These are phyloP conservation scores for Heliopora coerulea DNA, from an alignment of 92 coral and sea anemone genomes.

Conservation along the genomic window DNA sequence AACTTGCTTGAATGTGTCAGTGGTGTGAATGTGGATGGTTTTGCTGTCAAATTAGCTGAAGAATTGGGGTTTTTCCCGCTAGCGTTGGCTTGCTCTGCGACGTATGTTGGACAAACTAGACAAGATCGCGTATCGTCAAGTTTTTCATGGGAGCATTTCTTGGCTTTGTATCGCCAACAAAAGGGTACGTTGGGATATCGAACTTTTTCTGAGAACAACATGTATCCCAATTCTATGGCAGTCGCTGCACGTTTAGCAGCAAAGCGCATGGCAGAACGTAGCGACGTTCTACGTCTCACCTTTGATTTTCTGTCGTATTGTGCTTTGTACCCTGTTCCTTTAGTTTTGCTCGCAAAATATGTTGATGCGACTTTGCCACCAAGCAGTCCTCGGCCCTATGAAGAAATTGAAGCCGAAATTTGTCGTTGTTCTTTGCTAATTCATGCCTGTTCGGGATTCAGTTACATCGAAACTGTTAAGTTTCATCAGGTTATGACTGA, in stretches of 20 bases:
- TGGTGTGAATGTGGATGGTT: constrained; percentile 52
- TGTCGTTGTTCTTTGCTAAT: constrained; percentile 80
- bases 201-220: constrained; percentile 67
- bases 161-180: constrained; percentile 59
- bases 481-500: constrained; percentile 81
- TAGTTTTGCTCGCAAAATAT: constrained; percentile 65
- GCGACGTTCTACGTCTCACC: constrained; percentile 63
- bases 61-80: constrained; percentile 71
- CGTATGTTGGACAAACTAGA: constrained; percentile 75
- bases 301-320: constrained; percentile 80
- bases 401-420: constrained; percentile 59
- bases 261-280: constrained; percentile 76
- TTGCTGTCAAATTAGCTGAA: constrained; percentile 40
- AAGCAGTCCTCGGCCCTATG: constrained; percentile 46
- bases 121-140: constrained; percentile 70
- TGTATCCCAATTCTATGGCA: constrained; percentile 82
- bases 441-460: constrained; percentile 65
- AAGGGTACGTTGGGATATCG: constrained; percentile 55
- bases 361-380: constrained; percentile 43
- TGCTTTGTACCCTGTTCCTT: constrained; percentile 80
- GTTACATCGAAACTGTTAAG: constrained; percentile 72
- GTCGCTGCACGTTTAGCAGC: constrained; percentile 77
- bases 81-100: constrained; percentile 89
- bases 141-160: constrained; percentile 71
- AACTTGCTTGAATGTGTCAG: constrained; percentile 57